A percentile compares a stretch with the other conserved stretches of the same genome.
These are phyloP conservation scores for Uloborus plumipes DNA, from an alignment of 2,888 invertebrate species.

Conservation along the genomic window DNA sequence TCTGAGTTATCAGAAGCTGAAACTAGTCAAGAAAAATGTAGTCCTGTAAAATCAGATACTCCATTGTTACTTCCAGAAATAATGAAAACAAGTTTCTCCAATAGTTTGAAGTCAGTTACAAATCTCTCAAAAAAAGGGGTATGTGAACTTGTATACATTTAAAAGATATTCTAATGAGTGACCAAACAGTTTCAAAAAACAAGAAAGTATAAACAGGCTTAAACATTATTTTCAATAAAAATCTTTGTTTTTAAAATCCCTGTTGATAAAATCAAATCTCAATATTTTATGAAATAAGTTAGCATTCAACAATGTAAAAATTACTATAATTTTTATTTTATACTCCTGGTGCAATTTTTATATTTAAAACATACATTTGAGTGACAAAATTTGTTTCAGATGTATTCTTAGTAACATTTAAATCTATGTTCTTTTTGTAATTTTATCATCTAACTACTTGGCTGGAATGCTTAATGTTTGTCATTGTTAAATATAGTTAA, in stretches of 20 bases:
- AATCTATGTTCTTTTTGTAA: background rate
- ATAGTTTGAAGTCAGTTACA: background rate
- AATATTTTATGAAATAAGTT: too few species aligned
- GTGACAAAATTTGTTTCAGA: background rate
- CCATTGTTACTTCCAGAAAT: conserved; percentile 7
- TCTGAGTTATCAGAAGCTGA: conserved; percentile 59
- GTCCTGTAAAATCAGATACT: conserved; percentile 18
- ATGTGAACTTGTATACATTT: too few species aligned
- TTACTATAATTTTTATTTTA: conserved; percentile 6
- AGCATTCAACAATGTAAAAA: background rate
- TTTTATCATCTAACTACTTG: background rate
- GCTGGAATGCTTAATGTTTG: too few species aligned
- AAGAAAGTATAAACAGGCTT: too few species aligned
- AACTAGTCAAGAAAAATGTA: conserved; percentile 31
- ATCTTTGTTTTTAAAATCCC: too few species aligned
- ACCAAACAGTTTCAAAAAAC: too few species aligned
- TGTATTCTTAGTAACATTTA: background rate
- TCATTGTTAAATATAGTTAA: too few species aligned
- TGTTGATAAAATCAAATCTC: too few species aligned
- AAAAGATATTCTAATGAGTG: too few species aligned
- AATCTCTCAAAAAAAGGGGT: background rate
- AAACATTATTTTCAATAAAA: too few species aligned
- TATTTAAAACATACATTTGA: background rate
- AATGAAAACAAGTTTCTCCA: conserved; percentile 14
- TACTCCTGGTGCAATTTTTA: background rate